Evolutionary conservation across 1,140 invertebrate genomes (phyloP), one percentile per base, ranked within the genome.

Genomic region (Hormaphis cornu): DNA sequence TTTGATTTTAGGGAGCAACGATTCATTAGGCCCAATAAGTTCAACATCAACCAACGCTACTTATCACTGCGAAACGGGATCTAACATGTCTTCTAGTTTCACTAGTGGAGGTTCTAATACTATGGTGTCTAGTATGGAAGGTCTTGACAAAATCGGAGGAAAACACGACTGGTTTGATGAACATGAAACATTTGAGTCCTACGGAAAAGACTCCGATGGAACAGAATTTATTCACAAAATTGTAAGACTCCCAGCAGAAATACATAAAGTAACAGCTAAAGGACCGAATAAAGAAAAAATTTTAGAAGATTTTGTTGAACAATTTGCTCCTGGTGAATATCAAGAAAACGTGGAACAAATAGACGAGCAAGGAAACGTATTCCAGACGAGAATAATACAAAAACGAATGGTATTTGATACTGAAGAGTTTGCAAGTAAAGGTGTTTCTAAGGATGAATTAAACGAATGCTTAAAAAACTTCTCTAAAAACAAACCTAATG

Each of bases 1-100:
- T 18, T 70, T 72, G 44, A 83, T 86, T 81, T 75, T 84, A 20
- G 85, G 84, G n/a, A 87, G 85, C 73, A 86, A 83, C 3, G 85
- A 86, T 71, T 87, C 85, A 63, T 73, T 86, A 20, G 85, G 86
- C 72, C 84, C 84, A 10, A 85, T 86, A 0, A 89, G 86, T 74
- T 89, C 88, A 2, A 87, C 87, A 16, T 88, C 87, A 0, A 90
- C 88, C 0, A 84, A 88, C 74, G 89, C 89, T 18, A 90, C 88
- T n/a, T 90, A 88, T 75, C 88, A 89, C 73, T 88, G 87, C 74
- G 88, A 90, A 77, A 87, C 86, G 1, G 88, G 90, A 74, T 90
- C 89, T 0, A 82, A 88, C 20, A 89, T 89, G 85, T 90, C 88
- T 5, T 87, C 87, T 18, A 90, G 88, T 77, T 83, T 90, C 44